These are phyloP conservation scores for Dryadula phaetusa DNA, from an alignment of 2,888 invertebrate species.

Conservation along the genomic window DNA sequence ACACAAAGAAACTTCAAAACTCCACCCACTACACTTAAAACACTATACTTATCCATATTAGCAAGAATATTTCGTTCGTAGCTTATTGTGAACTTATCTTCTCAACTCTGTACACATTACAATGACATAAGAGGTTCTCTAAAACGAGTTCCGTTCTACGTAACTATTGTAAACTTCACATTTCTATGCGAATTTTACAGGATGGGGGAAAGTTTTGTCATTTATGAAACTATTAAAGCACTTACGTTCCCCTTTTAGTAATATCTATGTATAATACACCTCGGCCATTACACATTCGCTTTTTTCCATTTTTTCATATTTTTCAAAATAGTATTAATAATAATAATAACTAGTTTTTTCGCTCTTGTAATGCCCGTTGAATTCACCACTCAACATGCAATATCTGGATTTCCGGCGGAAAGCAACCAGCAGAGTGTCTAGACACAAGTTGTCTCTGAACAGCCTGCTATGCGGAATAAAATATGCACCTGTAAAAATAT, in stretches of 20 bases:
- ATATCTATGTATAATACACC: neutral
- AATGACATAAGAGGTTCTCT: slow-evolving; percentile 46
- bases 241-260: slow-evolving; percentile 26
- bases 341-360: too few relatives aligned
- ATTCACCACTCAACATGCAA: too few relatives aligned
- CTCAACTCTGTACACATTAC: slow-evolving; percentile 37
- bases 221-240: slow-evolving; percentile 44
- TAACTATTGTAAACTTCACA: slow-evolving; percentile 46
- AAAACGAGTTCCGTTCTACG: slow-evolving; percentile 47
- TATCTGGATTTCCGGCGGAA: too few relatives aligned
- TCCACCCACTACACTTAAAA: neutral
- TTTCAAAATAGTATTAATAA: too few relatives aligned
- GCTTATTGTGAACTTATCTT: slow-evolving; percentile 28
- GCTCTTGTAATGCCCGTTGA: too few relatives aligned
- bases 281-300: neutral
- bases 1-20: neutral
- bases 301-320: neutral
- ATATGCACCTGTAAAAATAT: too few relatives aligned
- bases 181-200: slow-evolving; percentile 44
- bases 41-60: slow-evolving; percentile 8
- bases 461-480: too few relatives aligned
- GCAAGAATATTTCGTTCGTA: slow-evolving; percentile 7
- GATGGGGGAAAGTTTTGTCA: slow-evolving; percentile 46
- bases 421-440: too few relatives aligned
- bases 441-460: too few relatives aligned